Base-by-base conservation (phyloP, 2,113 vertebrate species). In the Pterocles burchelli region DNA sequence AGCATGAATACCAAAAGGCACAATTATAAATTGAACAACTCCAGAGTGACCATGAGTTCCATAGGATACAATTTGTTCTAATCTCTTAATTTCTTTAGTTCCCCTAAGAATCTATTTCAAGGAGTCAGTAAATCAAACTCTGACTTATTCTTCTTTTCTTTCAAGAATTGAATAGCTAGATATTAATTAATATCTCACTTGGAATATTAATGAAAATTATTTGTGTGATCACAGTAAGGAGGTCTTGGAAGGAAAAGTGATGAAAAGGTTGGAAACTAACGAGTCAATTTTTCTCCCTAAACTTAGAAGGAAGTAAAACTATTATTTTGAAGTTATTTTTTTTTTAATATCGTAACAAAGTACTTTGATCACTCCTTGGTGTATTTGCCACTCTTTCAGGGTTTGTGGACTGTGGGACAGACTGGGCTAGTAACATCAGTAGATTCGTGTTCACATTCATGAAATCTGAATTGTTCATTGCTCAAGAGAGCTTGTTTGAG, bases 181-280 rank as follows among this genome's bases (percentile, higher is more conserved):
- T 89, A 81, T 61, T 96, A 88, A 88, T 91, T 95, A 94, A 38
- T 86, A 57, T 38, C 73, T 95, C 61, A 43, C 52, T 84, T 77
- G 34, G 11, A 83, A 49, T 83, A 77, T 90, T 88, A 79, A 66
- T 83, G 46, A 73, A 71, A 86, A 80, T 57, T 77, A 78, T 87
- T 87, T 85, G 25, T 86, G 58, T 65, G 31, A 43, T 78, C 13
- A 62, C 49, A 84, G 28, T 80, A 33, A 75, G 9, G 71, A 59
- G 21, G 24, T 68, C 54, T 54, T 68, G 41, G 68, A 88, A 80
- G 61, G 72, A 86, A 80, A 16, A 71, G 17, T 11, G 6, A 21
- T 71, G 45, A 74, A 33, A 71, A 71, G 12, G 5, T 48, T 81
- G 49, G 61, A 81, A 95, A 83, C 10, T 38, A 73, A 72, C 11